Evolutionary conservation across 2,113 vertebrate genomes (phyloP), one percentile per base, ranked within the genome.

Genomic region (Atrichornis clamosus): DNA sequence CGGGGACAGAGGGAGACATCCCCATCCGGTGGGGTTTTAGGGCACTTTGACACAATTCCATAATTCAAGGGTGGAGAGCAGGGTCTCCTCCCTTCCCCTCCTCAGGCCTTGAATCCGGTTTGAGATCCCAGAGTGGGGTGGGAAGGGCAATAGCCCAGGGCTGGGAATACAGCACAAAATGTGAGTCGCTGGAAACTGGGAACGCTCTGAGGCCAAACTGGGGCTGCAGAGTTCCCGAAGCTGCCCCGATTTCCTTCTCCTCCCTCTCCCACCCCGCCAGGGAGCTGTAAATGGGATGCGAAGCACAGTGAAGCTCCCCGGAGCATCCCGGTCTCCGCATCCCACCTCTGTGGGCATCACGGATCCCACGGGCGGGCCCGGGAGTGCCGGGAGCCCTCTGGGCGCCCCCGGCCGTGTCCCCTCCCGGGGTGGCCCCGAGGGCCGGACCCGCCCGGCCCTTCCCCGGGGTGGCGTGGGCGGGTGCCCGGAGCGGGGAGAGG

Each of bases 251-350:
- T 59, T 32, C 35, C 87, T 27, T n/a, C 11, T 0, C 26, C 27
- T 20, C 10, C 46, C 20, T 8, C 1, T 1, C 32, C 63, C 69
- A 15, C 15, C 26, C 47, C 6, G 0, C 20, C 5, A 5, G 10
- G 14, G 28, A 32, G n/a, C 26, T 22, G 30, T 2, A 59, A 44
- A 63, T 56, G 8, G 26, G 33, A 17, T 0, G 3, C 21, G 46
- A 27, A 1, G 3, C 19, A 32, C 27, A 39, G 41, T 1, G 0
- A 67, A 55, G 5, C 5, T 20, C 18, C 30, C 11, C 1, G 1
- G 15, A 72, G 32, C 44, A 77, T 10, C 56, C 47, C 5, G 6
- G 10, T 18, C n/a, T 15, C 58, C 1, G 2, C 44, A 49, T n/a
- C 72, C 32, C 72, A 49, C 20, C 0, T 0, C 58, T 16, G 1